A percentile compares a stretch with the other conserved stretches of the same genome.
Evolutionary conservation across 2,797 vertebrate genomes (phyloP).

Genomic region (Hypotaenidia philippensis): DNA sequence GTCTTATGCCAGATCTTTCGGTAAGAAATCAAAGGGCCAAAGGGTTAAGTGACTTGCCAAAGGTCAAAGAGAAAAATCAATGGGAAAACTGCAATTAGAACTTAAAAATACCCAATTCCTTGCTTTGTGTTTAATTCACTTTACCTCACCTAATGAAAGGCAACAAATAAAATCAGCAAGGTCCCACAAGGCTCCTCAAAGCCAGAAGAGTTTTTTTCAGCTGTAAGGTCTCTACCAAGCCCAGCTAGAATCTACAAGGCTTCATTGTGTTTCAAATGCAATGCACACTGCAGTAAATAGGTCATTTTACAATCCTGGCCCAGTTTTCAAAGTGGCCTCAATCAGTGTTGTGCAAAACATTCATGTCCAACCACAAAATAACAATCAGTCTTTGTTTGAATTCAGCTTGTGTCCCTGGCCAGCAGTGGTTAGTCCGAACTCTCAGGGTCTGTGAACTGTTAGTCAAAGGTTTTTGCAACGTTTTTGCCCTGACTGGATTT

Average conservation of each 20-base stretch:
- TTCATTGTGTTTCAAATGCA: conserved; percentile 49
- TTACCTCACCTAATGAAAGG: background rate
- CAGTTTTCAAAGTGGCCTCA: conserved; percentile 70
- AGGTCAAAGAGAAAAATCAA: conserved; percentile 34
- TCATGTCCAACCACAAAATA: conserved; percentile 68
- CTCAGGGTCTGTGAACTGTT: conserved; percentile 20
- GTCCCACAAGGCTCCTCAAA: background rate
- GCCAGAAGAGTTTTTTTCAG: background rate
- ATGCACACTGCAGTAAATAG: conserved; percentile 56
- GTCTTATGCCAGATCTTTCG: background rate
- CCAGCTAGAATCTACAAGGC: conserved; percentile 20
- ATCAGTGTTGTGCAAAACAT: conserved; percentile 68
- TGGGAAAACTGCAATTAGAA: background rate
- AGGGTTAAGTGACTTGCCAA: conserved; percentile 11
- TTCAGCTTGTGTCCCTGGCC: conserved; percentile 36
- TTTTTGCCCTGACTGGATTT: conserved; percentile 48
- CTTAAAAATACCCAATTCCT: background rate
- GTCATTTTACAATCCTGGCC: conserved; percentile 67
- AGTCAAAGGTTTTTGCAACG: conserved; percentile 67
- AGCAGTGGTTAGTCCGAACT: conserved; percentile 19
- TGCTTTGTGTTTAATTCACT: conserved; percentile 6
- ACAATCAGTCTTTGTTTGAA: conserved; percentile 61
- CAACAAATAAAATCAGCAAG: conserved; percentile 26
- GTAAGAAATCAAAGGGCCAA: conserved; percentile 24
- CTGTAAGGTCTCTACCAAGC: background rate